A percentile compares a stretch with the other conserved stretches of the same genome.
Conservation (phyloP, 2,797 vertebrate species). For the Microtus californicus region DNA sequence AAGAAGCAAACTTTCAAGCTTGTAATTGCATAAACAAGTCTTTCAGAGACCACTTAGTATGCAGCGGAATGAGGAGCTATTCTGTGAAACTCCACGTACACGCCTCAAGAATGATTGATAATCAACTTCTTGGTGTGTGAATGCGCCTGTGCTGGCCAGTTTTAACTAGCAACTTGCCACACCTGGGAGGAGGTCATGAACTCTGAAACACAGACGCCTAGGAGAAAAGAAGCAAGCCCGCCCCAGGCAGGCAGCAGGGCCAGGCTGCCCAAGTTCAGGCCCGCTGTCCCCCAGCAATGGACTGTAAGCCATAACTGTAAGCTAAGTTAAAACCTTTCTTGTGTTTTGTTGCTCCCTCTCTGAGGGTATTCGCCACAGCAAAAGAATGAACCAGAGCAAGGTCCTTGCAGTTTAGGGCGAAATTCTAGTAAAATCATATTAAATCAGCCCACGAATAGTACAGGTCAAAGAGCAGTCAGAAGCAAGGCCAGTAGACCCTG, state of each 20-base stretch:
- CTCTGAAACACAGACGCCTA: neutral
- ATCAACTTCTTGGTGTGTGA: neutral
- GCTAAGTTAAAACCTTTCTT: neutral
- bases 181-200: neutral
- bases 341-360: neutral
- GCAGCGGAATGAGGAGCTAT: neutral
- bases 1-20: constrained; percentile 3
- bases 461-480: constrained; percentile 59
- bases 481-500: constrained; percentile 29
- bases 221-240: neutral
- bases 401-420: neutral
- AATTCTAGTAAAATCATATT: constrained; percentile 34
- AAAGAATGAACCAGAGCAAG: neutral
- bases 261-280: neutral
- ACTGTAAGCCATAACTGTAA: neutral
- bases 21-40: neutral
- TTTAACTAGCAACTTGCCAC: neutral
- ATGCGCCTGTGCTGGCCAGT: neutral
- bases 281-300: no score
- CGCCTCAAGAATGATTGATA: neutral
- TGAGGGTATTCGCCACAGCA: neutral
- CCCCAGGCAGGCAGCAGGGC: neutral
- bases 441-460: constrained; percentile 33
- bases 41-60: constrained; percentile 41
- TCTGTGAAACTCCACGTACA: neutral